Percentiles rank a stretch among this genome's conserved stretches.
Evolutionary conservation across 23 tunicate species (phyloP).

Genomic region (Botrylloides violaceus): DNA sequence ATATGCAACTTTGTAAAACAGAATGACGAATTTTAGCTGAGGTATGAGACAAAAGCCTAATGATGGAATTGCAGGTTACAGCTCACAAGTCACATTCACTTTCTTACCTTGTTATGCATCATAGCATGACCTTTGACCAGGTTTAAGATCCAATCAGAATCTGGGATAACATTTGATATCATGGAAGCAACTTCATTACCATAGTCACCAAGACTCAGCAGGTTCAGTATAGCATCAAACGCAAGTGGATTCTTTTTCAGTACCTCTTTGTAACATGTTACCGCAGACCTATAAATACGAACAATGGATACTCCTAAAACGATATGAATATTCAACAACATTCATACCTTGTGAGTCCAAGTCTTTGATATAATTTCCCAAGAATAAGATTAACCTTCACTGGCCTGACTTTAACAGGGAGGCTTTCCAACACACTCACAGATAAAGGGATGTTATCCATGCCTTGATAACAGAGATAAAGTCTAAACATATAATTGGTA

Average conservation of each 20-base stretch:
- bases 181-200: slow-evolving; percentile 60
- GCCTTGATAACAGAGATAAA: slow-evolving; percentile 41
- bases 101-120: slow-evolving; percentile 9
- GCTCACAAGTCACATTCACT: background rate
- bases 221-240: slow-evolving; percentile 53
- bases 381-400: slow-evolving; percentile 40
- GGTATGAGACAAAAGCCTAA: no score
- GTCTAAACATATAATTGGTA: slow-evolving; percentile 2
- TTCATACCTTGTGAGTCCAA: slow-evolving; percentile 26
- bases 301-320: background rate
- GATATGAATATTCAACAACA: background rate
- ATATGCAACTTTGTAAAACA: no score
- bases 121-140: slow-evolving; percentile 72
- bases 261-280: slow-evolving; percentile 66
- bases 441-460: slow-evolving; percentile 41
- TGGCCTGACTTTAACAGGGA: slow-evolving; percentile 31
- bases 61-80: no score
- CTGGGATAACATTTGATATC: slow-evolving; percentile 25
- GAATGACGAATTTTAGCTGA: no score
- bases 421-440: slow-evolving; percentile 34
- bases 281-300: slow-evolving; percentile 20
- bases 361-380: slow-evolving; percentile 60
- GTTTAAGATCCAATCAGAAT: slow-evolving; percentile 52
- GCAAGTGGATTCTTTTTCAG: slow-evolving; percentile 59
- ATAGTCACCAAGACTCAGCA: slow-evolving; percentile 60